phyloP scores from a whole-genome alignment of 2,797 vertebrate species.

The Pantherophis alleghaniensis region DNA sequence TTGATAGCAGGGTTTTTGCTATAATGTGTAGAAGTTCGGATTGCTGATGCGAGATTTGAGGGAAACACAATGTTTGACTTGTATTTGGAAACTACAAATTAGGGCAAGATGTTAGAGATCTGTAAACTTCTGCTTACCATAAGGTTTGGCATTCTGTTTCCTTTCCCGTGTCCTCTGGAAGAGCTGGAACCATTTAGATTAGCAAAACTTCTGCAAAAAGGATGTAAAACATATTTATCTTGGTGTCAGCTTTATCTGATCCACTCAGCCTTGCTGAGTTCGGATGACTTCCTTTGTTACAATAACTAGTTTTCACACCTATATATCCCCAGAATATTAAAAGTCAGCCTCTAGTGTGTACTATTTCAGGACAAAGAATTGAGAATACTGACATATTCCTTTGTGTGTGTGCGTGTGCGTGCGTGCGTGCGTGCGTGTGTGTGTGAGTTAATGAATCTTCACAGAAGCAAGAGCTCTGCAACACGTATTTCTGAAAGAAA shows the following conservation, averaged over 20 bases:
- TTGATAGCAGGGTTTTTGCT: background rate
- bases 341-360: slow-evolving; percentile 73
- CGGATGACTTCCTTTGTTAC: slow-evolving; percentile 77
- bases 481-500: slow-evolving; percentile 42
- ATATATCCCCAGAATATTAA: slow-evolving; percentile 77
- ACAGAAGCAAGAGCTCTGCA: slow-evolving; percentile 47
- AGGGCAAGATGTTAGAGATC: slow-evolving; percentile 57
- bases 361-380: slow-evolving; percentile 69
- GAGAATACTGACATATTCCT: slow-evolving; percentile 62
- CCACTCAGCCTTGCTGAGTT: slow-evolving; percentile 75
- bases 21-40: slow-evolving; percentile 62
- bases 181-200: slow-evolving; percentile 74
- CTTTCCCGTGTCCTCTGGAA: slow-evolving; percentile 56
- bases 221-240: slow-evolving; percentile 81
- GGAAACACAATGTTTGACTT: slow-evolving; percentile 62
- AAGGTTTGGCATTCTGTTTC: slow-evolving; percentile 45
- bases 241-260: slow-evolving; percentile 78
- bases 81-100: slow-evolving; percentile 66
- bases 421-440: background rate
- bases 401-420: background rate
- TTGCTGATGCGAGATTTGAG: slow-evolving; percentile 52
- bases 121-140: slow-evolving; percentile 8
- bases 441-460: no score
- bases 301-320: slow-evolving; percentile 77
- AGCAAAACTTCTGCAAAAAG: slow-evolving; percentile 75